Conservation (phyloP, 2,888 invertebrate genomes). For the Lypha dubia region DNA sequence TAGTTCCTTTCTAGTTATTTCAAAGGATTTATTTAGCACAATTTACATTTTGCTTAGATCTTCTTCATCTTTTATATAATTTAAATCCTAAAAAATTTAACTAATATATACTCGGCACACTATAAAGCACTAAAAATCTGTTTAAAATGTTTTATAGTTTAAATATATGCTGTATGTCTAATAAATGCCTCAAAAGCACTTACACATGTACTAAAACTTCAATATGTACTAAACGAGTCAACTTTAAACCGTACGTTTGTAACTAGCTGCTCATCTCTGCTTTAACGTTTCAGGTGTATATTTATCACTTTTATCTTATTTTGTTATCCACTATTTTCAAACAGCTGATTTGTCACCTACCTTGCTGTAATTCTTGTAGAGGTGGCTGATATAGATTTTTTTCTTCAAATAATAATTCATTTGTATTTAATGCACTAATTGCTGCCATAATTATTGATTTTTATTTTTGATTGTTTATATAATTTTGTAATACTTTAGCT, state of each 20-base stretch:
- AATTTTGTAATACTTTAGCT: not conserved
- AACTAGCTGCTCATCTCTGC: not conserved
- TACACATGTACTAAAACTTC: not conserved
- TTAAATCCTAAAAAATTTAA: too few species aligned
- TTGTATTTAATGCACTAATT: slow-evolving; percentile 76
- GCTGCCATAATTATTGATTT: slow-evolving; percentile 41
- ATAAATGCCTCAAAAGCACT: too few species aligned
- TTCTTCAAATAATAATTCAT: slow-evolving; percentile 84
- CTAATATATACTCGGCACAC: too few species aligned
- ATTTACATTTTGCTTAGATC: too few species aligned
- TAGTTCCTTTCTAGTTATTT: too few species aligned
- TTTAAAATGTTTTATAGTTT: too few species aligned
- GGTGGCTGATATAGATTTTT: slow-evolving; percentile 86
- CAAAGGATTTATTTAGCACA: too few species aligned
- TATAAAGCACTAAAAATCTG: too few species aligned
- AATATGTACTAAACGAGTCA: not conserved
- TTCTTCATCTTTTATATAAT: too few species aligned
- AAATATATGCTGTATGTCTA: too few species aligned
- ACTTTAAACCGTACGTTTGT: not conserved
- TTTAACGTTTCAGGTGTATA: not conserved
- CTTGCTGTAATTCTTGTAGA: slow-evolving; percentile 87
- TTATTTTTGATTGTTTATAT: not conserved
- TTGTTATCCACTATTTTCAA: slow-evolving; percentile 14
- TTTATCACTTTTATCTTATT: slow-evolving; percentile 9
- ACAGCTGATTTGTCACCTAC: slow-evolving; percentile 74